Conservation (phyloP, 2,113 vertebrate species). For the Numida meleagris region DNA sequence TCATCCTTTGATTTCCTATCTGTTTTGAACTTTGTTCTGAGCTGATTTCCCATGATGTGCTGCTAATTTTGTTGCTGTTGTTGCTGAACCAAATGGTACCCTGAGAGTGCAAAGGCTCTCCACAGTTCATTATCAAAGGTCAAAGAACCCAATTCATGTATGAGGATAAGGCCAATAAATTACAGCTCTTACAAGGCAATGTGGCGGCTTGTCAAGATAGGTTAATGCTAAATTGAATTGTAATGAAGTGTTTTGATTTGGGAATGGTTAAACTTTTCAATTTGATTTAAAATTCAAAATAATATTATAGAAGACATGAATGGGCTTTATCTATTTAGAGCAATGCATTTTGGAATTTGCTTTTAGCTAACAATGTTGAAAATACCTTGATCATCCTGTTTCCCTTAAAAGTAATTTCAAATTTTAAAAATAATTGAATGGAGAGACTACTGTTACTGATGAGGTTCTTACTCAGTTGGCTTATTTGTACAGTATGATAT, state of each 20-base stretch:
- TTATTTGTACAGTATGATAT: background rate
- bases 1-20: background rate
- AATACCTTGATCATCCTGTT: background rate
- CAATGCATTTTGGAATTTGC: background rate
- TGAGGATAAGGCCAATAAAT: slow-evolving; percentile 19
- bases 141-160: background rate
- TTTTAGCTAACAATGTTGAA: background rate
- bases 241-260: slow-evolving; percentile 39
- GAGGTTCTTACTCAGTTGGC: background rate
- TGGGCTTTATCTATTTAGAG: background rate
- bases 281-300: slow-evolving; percentile 21
- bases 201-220: background rate
- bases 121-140: background rate
- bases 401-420: background rate
- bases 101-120: background rate
- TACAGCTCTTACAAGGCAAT: background rate
- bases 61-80: background rate
- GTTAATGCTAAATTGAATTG: slow-evolving; percentile 31
- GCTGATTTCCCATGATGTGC: background rate
- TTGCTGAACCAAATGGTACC: background rate
- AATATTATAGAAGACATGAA: background rate
- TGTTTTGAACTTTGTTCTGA: background rate
- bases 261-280: slow-evolving; percentile 12
- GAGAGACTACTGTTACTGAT: background rate
- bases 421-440: background rate